Evolutionary conservation across 2,888 invertebrate genomes (phyloP), one percentile per base, ranked within the genome.

Genomic region (Strigamia crassipes): DNA sequence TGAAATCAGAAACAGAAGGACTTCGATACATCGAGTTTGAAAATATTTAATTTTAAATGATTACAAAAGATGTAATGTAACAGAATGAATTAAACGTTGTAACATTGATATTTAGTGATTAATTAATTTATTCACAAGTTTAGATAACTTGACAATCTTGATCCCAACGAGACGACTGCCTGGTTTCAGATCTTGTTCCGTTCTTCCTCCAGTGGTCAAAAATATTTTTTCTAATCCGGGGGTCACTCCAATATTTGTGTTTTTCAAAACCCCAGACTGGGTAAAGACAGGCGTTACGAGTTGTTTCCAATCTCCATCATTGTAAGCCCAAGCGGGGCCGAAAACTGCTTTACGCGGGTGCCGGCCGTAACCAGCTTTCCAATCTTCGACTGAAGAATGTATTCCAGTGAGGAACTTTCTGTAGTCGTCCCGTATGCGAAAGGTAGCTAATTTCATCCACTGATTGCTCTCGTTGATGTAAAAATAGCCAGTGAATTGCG

Each of bases 391-490:
- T 9, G 31, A 77, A 9, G 27, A 77, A 77, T 77, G 31, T 10
- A 77, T 27, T 77, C 77, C 77, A 77, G 77, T 27, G 12, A 51
- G 15, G 6, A 77, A 77, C 4, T 77, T 27, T 21, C 31, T 10
- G 23, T 15, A 31, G 23, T 23, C 77, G 13, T 31, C 31, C 31
- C 23, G n/a, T 3, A 77, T 23, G 23, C 31, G 77, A 77, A 23
- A 21, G 4, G 77, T 77, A n/a, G 77, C 23, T 15, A 77, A 27
- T 9, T 77, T 23, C 23, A 21, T 21, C 77, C 77, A 77, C 31
- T 77, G 77, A 13, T 23, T 27, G 18, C 27, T 77, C 77, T 77
- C 77, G 10, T 77, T 77, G 23, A 77, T 77, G 23, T 77, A 77
- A 77, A 77, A 77, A 23, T 77, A 77, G n/a, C 77, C 77, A 12